These are phyloP conservation scores for Fragum fragum DNA, from an alignment of 2,888 invertebrate species.

Conservation along the genomic window DNA sequence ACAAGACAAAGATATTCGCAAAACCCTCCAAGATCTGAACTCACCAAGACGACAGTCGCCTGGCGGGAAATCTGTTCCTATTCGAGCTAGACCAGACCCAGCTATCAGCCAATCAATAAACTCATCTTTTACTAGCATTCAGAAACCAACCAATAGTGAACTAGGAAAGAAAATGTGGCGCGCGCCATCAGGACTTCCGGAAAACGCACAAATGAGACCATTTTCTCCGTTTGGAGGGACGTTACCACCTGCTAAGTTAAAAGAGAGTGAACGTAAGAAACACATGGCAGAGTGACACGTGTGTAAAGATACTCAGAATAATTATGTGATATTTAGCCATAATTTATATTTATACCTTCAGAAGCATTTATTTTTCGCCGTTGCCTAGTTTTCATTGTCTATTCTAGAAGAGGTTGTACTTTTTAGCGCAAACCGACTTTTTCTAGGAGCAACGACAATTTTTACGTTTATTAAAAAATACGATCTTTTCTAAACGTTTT, in stretches of 20 bases:
- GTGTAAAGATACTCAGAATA: not conserved
- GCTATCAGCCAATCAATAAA: conserved; percentile 47
- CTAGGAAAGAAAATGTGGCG: conserved; percentile 75
- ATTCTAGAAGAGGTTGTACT: no score
- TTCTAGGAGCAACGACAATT: no score
- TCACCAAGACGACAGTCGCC: conserved; percentile 61
- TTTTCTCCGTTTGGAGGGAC: conserved; percentile 77
- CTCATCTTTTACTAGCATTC: conserved; percentile 25
- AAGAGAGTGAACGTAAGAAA: conserved; percentile 61
- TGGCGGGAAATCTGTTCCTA: conserved; percentile 61
- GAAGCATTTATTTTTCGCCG: no score
- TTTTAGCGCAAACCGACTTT: no score
- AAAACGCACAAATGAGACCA: conserved; percentile 68
- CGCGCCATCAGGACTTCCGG: conserved; percentile 68
- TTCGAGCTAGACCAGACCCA: conserved; percentile 70
- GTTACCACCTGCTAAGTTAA: conserved; percentile 71
- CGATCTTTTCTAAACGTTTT: no score
- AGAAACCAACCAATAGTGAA: conserved; percentile 34
- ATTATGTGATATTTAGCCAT: conserved; percentile 24
- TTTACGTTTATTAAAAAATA: no score
- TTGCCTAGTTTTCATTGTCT: no score
- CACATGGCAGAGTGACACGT: conserved; percentile 8
- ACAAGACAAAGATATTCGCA: conserved; percentile 71
- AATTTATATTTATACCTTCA: conserved; percentile 12
- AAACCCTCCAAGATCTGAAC: conserved; percentile 66